Base-by-base conservation (phyloP, 2,113 vertebrate species). In the Motacilla alba region DNA sequence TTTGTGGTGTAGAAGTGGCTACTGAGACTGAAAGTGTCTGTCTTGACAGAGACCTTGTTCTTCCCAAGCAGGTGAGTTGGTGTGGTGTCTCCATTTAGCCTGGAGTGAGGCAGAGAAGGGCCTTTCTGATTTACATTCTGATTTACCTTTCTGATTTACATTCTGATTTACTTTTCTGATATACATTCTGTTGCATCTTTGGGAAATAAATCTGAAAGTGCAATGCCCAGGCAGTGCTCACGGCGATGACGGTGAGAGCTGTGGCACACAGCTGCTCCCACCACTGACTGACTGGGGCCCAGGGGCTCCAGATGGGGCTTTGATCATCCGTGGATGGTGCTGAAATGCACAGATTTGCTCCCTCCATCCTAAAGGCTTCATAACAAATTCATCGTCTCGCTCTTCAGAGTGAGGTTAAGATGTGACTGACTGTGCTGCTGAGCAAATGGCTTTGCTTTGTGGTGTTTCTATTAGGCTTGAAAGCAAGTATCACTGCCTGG, bases 361-460 rank as follows among this genome's bases (percentile, higher is more conserved):
- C 63, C 67, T 55, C 77, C 4, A 0, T 72, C 74, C 79, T 52
- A 4, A 64, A 31, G 72, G 68, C 70, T 94, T 56, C 55, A 1
- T 46, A 55, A 41, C n/a, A 19, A 49, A 58, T 73, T 62, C 76
- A 26, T 73, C 35, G 79, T 76, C 83, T 92, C 33, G 0, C n/a
- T 89, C n/a, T 73, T 46, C 58, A 15, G 37, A 35, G 33, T 0
- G 44, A 72, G 83, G 72, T 30, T 78, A 46, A 14, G 81, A 33
- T 69, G 6, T 47, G 87, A 60, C 66, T 44, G 46, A 35, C 35
- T 22, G 22, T 13, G 62, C 53, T 53, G 80, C 77, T 39, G 68
- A 66, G 53, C 73, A 87, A 93, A 88, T 58, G 62, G 22, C 39
- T 90, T 33, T 79, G 79, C 90, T 83, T 72, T 22, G 22, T 83